A percentile compares a stretch with the other conserved stretches of the same genome.
Evolutionary conservation across 2,113 vertebrate genomes (phyloP).

Genomic region (Sceloporus undulatus): DNA sequence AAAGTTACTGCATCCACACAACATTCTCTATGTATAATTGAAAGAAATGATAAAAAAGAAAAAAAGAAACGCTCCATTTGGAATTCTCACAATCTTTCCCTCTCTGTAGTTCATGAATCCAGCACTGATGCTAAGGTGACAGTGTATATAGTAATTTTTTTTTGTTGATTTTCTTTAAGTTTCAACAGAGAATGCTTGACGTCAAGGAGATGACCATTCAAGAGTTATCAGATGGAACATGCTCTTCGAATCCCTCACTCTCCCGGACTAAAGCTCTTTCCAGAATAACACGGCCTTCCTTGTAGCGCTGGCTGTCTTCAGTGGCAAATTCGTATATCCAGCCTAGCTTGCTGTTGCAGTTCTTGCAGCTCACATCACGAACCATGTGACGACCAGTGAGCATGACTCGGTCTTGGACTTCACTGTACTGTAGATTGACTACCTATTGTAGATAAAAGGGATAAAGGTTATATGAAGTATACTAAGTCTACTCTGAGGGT

Average conservation of each 20-base stretch:
- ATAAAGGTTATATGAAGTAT: background rate
- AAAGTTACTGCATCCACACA: slow-evolving; percentile 76
- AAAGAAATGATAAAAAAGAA: slow-evolving; percentile 73
- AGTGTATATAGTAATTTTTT: slow-evolving; percentile 82
- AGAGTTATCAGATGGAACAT: slow-evolving; percentile 92
- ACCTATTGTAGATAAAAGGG: slow-evolving; percentile 79
- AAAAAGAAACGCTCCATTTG: slow-evolving; percentile 76
- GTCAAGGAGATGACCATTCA: slow-evolving; percentile 77
- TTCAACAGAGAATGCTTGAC: slow-evolving; percentile 75
- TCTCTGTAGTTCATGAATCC: slow-evolving; percentile 80
- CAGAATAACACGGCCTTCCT: slow-evolving; percentile 97
- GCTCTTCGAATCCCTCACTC: slow-evolving; percentile 96
- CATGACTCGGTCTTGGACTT: slow-evolving; percentile 98
- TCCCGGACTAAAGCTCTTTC: slow-evolving; percentile 95
- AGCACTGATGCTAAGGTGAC: slow-evolving; percentile 85
- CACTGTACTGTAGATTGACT: slow-evolving; percentile 98
- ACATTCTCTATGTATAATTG: slow-evolving; percentile 78
- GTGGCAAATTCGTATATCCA: slow-evolving; percentile 99
- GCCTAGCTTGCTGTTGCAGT: slow-evolving; percentile 99
- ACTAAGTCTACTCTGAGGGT: slow-evolving; percentile 15
- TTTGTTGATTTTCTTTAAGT: slow-evolving; percentile 72
- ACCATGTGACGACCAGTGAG: slow-evolving; percentile 98
- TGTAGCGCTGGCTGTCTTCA: slow-evolving; percentile 98
- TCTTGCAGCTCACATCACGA: slow-evolving; percentile 98
- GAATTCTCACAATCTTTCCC: slow-evolving; percentile 79